Evolutionary conservation across 2,113 vertebrate genomes (phyloP).

Genomic region (Turdus rufiventris): DNA sequence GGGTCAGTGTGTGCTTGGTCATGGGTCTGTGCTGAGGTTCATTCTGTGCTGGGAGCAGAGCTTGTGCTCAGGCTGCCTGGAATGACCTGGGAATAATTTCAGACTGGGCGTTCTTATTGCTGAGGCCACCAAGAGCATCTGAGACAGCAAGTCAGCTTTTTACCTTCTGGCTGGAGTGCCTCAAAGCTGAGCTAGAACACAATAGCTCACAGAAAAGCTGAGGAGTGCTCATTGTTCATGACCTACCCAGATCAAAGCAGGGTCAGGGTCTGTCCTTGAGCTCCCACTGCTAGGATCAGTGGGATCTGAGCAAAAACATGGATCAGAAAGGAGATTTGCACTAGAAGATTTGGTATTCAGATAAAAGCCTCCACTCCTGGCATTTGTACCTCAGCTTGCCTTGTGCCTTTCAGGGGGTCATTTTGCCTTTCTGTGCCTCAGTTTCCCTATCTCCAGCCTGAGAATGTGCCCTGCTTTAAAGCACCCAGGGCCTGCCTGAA

Average conservation of each 20-base stretch:
- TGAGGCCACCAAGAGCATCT: not conserved
- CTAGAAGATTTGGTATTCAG: not conserved
- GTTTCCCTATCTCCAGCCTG: not conserved
- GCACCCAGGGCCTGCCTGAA: not conserved
- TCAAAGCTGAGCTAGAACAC: not conserved
- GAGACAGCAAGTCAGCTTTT: not conserved
- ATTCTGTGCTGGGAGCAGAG: not conserved
- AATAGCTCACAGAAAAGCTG: not conserved
- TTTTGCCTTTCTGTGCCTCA: not conserved
- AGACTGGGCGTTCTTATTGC: fast-evolving
- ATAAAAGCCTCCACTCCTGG: not conserved
- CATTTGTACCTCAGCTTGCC: not conserved
- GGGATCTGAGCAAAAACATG: fast-evolving
- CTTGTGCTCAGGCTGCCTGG: not conserved
- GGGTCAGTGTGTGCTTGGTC: not conserved
- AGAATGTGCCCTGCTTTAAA: not conserved
- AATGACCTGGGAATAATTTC: not conserved
- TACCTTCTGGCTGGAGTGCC: not conserved
- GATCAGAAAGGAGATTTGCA: not conserved
- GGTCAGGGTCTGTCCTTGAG: not conserved
- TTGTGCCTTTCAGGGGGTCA: not conserved
- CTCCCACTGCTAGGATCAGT: fast-evolving
- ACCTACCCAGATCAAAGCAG: not conserved
- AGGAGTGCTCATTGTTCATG: not conserved
- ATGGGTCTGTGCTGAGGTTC: not conserved